These are phyloP conservation scores for Sarotherodon lohbergeri DNA, from an alignment of 2,113 vertebrate species.

Conservation along the genomic window DNA sequence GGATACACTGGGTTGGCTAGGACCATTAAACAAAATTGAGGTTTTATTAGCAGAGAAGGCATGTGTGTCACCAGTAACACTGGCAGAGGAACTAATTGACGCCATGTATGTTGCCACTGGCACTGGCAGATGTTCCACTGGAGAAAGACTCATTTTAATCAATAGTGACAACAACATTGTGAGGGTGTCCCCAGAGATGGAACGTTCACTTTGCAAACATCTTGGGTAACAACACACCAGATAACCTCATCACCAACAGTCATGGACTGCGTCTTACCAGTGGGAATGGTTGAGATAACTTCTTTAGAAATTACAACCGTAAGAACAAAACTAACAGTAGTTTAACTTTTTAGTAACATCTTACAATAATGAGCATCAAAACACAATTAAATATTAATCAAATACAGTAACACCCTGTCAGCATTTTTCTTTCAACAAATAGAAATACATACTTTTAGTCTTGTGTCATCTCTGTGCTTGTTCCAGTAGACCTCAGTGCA, in stretches of 20 bases:
- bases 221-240: not conserved
- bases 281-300: not conserved
- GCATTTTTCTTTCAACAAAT: not conserved
- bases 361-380: not conserved
- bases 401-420: not conserved
- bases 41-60: not conserved
- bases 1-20: not conserved
- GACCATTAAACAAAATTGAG: not conserved
- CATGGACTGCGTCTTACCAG: not conserved
- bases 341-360: not conserved
- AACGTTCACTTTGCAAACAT: not conserved
- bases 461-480: not conserved
- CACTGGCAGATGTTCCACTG: not conserved
- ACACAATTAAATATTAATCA: not conserved
- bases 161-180: not conserved
- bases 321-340: not conserved
- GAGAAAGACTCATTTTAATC: not conserved
- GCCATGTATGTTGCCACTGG: not conserved
- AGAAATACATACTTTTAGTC: not conserved
- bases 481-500: not conserved
- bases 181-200: not conserved
- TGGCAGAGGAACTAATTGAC: not conserved
- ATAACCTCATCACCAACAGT: not conserved
- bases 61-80: not conserved
- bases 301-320: not conserved